These are phyloP conservation scores for Taurulus bubalis DNA, from an alignment of 2,113 vertebrate genomes.

Conservation along the genomic window DNA sequence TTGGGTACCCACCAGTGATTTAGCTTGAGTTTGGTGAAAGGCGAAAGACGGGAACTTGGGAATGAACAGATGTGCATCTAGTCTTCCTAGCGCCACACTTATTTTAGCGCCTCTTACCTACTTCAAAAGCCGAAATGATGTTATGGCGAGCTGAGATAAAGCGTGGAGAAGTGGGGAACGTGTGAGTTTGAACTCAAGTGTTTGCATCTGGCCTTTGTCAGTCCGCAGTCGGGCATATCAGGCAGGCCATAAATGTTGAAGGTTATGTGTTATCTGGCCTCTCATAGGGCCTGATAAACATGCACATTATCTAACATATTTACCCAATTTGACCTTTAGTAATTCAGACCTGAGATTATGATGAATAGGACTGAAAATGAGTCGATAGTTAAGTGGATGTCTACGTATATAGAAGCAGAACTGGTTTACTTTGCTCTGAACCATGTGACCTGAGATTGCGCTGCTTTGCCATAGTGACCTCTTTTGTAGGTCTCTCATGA, in stretches of 20 bases:
- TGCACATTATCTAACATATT: constrained; percentile 55
- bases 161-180: constrained; percentile 7
- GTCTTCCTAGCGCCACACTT: background rate
- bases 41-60: constrained; percentile 2
- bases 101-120: background rate
- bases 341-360: constrained; percentile 17
- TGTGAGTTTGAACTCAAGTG: constrained; percentile 38
- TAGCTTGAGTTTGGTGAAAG: constrained; percentile 9
- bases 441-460: constrained; percentile 27
- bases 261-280: constrained; percentile 41
- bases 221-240: constrained; percentile 2
- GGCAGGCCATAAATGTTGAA: constrained; percentile 35
- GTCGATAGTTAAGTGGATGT: constrained; percentile 21
- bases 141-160: constrained; percentile 3
- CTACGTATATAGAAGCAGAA: constrained; percentile 12
- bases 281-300: constrained; percentile 9
- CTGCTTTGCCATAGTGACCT: constrained; percentile 61
- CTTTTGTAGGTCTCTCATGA: constrained; percentile 58
- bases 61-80: constrained; percentile 11
- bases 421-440: constrained; percentile 38
- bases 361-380: constrained; percentile 40
- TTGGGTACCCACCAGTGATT: constrained; percentile 11
- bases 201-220: constrained; percentile 59
- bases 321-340: constrained; percentile 41
- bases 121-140: constrained; percentile 4